Percentiles rank a stretch among this genome's conserved stretches.
These are phyloP conservation scores for Daktulosphaira vitifoliae DNA, from an alignment of 1,140 invertebrate species.

Conservation along the genomic window DNA sequence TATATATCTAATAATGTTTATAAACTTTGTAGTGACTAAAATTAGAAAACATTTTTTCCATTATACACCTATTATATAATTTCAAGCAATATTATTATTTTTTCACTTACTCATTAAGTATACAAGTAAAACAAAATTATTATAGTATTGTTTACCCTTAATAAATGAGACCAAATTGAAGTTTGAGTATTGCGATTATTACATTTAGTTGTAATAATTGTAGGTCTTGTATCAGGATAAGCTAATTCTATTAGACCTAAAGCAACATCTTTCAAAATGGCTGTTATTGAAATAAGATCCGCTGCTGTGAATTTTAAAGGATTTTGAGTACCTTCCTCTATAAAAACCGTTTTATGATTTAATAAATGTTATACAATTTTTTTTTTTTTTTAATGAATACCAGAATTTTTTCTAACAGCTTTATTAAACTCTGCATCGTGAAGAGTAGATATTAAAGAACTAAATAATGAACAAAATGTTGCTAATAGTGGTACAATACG, in stretches of 20 bases:
- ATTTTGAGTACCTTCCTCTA: constrained; percentile 38
- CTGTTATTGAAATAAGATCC: constrained; percentile 51
- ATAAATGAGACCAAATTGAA: constrained; percentile 50
- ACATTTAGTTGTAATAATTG: constrained; percentile 40
- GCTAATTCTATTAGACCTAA: constrained; percentile 82
- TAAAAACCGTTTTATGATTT: no score
- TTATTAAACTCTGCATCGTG: constrained; percentile 78
- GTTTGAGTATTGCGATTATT: constrained; percentile 36
- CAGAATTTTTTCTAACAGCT: constrained; percentile 24
- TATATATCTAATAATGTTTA: no score
- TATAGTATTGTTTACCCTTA: constrained; percentile 51
- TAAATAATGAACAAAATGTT: constrained; percentile 78
- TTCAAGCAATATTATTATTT: no score
- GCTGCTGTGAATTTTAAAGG: constrained; percentile 57
- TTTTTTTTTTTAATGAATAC: constrained; percentile 4
- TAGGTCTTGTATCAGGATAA: constrained; percentile 64
- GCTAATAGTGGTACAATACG: constrained; percentile 69
- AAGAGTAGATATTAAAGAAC: constrained; percentile 69
- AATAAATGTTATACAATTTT: background rate
- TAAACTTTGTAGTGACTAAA: no score
- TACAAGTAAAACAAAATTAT: no score
- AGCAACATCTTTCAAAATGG: constrained; percentile 68
- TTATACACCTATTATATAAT: no score
- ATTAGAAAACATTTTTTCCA: no score
- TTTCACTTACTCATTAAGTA: no score